phyloP scores from a whole-genome alignment of 2,888 invertebrate species.

The Dicyrtomina minuta region DNA sequence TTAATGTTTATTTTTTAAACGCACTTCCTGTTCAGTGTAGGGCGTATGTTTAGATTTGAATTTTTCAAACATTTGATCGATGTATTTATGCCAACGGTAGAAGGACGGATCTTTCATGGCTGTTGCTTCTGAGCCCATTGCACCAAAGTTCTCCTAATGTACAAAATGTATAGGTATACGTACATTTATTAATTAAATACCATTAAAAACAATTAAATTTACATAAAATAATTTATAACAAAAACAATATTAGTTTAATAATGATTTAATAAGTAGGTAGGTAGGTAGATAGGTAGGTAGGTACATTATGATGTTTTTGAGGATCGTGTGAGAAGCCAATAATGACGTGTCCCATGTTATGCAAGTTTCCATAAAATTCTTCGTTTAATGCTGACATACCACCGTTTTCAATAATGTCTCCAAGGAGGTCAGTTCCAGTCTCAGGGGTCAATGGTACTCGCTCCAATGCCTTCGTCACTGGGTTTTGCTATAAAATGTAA shows the following conservation, averaged over 20 bases:
- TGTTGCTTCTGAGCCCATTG: slow-evolving; percentile 80
- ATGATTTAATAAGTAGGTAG: too few relatives aligned
- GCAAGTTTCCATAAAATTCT: slow-evolving; percentile 60
- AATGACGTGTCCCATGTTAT: slow-evolving; percentile 79
- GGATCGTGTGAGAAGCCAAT: slow-evolving; percentile 79
- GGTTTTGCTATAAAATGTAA: slow-evolving; percentile 58
- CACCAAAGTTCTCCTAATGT: slow-evolving; percentile 77
- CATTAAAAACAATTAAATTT: too few relatives aligned
- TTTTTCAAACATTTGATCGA: slow-evolving; percentile 75
- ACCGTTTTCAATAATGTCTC: slow-evolving; percentile 73
- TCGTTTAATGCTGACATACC: slow-evolving; percentile 61
- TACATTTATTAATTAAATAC: too few relatives aligned
- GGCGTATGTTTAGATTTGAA: slow-evolving; percentile 70
- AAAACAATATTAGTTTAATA: too few relatives aligned
- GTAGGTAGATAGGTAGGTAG: too few relatives aligned
- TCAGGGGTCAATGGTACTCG: slow-evolving; percentile 64
- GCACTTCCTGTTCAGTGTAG: slow-evolving; percentile 58
- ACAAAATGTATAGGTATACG: too few relatives aligned
- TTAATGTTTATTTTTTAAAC: too few relatives aligned
- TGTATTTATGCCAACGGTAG: slow-evolving; percentile 79
- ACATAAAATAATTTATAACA: too few relatives aligned
- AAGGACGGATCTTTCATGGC: slow-evolving; percentile 85
- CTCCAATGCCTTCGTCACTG: too few relatives aligned
- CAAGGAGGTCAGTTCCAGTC: slow-evolving; percentile 75
- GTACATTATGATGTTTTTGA: slow-evolving; percentile 68